Conservation (phyloP, 2,888 invertebrate genomes). For the Nebria salina region DNA sequence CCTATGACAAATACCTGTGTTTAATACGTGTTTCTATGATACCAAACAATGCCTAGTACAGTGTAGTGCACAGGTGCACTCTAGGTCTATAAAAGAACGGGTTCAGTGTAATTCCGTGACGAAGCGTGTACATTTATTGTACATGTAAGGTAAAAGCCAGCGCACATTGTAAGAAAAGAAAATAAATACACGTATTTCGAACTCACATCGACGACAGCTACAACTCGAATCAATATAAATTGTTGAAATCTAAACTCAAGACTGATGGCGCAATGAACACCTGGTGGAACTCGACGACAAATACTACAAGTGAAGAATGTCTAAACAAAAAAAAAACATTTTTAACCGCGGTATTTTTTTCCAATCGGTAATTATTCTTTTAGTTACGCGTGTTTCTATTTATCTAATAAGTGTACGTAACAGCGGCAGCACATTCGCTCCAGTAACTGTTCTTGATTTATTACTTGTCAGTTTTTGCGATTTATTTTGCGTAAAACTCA, state of each 20-base stretch:
- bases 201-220: not conserved
- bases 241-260: slow-evolving; percentile 4
- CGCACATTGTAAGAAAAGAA: not conserved
- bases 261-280: slow-evolving; percentile 6
- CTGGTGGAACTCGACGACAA: not conserved
- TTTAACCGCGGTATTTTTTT: not conserved
- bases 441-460: too few species aligned
- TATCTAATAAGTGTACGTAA: not conserved
- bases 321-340: not conserved
- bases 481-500: too few species aligned
- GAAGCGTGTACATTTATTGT: slow-evolving; percentile 6
- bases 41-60: slow-evolving; percentile 12
- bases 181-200: not conserved
- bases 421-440: too few species aligned
- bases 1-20: not conserved
- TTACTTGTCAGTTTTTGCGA: too few species aligned
- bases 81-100: slow-evolving; percentile 12
- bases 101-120: slow-evolving; percentile 19
- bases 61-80: slow-evolving; percentile 8
- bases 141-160: slow-evolving; percentile 6
- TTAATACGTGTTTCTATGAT: not conserved
- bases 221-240: not conserved
- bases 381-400: not conserved
- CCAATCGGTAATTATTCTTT: not conserved
- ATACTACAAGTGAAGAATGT: not conserved